Conservation (phyloP, 2,888 invertebrate species). For the Lampropteryx suffumata region DNA sequence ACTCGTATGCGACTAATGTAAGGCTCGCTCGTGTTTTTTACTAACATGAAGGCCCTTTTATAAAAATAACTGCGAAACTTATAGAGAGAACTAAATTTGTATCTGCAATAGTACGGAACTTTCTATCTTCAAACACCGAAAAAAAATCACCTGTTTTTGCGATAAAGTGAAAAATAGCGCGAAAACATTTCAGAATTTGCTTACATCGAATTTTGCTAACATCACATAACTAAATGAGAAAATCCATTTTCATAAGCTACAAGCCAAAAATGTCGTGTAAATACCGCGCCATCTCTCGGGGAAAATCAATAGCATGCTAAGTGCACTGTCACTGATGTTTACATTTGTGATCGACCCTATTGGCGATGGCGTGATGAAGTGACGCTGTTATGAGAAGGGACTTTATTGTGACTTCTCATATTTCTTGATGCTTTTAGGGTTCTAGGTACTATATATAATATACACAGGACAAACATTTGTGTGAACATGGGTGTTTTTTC, state of each 20-base stretch:
- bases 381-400: constrained; percentile 30
- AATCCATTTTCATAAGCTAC: constrained; percentile 4
- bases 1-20: no score
- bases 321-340: constrained; percentile 31
- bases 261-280: background rate
- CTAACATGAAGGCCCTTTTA: no score
- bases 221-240: background rate
- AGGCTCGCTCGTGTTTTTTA: no score
- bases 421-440: constrained; percentile 42
- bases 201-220: background rate
- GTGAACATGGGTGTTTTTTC: no score
- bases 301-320: constrained; percentile 21
- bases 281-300: constrained; percentile 8
- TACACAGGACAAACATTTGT: no score
- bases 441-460: constrained; percentile 11
- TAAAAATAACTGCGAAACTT: no score
- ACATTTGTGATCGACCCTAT: constrained; percentile 21
- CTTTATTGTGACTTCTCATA: constrained; percentile 50
- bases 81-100: no score
- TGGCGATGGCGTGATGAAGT: constrained; percentile 40
- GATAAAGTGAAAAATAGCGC: background rate
- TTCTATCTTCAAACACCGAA: no score
- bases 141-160: no score
- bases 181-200: background rate
- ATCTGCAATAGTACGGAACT: no score